phyloP scores from a whole-genome alignment of 2,113 vertebrate species.

The Gracilinanus agilis region DNA sequence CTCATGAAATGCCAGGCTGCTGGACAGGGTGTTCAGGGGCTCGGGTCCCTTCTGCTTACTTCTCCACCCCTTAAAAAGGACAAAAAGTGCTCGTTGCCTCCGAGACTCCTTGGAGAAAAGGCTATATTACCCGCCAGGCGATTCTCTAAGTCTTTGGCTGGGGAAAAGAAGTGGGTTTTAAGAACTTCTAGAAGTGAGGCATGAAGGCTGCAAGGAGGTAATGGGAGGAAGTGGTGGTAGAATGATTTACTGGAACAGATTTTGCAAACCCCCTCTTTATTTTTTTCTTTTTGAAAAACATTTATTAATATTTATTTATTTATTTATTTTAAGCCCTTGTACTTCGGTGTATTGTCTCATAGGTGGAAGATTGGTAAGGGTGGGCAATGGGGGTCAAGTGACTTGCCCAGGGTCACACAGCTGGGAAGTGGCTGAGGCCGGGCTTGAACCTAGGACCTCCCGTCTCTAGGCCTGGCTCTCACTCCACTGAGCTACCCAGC shows the following conservation, averaged over 20 bases:
- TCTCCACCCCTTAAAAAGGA: conserved; percentile 42
- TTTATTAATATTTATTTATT: no score
- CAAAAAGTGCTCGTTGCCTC: conserved; percentile 67
- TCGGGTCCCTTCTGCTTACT: conserved; percentile 19
- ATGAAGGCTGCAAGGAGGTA: neutral
- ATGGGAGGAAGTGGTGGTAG: conserved; percentile 19
- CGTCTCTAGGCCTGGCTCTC: no score
- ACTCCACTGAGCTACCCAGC: no score
- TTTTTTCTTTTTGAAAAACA: no score
- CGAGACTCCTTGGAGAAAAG: conserved; percentile 67
- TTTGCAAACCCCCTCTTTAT: conserved; percentile 42
- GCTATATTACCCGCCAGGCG: conserved; percentile 55
- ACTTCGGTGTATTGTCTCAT: no score
- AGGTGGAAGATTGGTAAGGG: no score
- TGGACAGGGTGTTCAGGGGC: neutral
- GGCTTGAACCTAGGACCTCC: no score
- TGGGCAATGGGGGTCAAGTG: no score
- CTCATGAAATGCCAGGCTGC: neutral
- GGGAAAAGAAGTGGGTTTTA: neutral
- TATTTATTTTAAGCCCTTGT: no score
- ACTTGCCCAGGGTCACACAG: no score
- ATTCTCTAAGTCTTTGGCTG: conserved; percentile 57
- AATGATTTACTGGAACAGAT: conserved; percentile 39
- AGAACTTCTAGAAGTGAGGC: neutral
- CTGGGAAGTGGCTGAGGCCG: no score